Percentiles rank a stretch among this genome's conserved stretches.
These are phyloP conservation scores for Scalopus aquaticus DNA, from an alignment of 2,113 vertebrate genomes.

Conservation along the genomic window DNA sequence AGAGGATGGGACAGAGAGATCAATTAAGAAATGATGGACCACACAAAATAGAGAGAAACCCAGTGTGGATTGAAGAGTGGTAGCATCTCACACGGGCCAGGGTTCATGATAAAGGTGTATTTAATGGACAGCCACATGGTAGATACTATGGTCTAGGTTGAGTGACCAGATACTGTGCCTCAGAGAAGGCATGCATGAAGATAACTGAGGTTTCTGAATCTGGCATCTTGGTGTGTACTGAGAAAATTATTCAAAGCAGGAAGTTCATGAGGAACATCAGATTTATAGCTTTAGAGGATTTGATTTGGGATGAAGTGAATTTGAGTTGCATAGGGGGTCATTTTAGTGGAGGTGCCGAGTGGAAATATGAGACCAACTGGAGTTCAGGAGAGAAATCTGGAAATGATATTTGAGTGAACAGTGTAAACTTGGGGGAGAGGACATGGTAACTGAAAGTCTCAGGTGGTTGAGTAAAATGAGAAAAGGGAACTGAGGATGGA, in stretches of 20 bases:
- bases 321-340: background rate
- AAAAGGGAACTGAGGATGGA: background rate
- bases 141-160: background rate
- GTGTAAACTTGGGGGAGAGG: background rate
- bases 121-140: constrained; percentile 5
- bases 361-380: background rate
- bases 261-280: background rate
- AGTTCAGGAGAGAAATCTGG: background rate
- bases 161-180: background rate
- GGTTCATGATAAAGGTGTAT: background rate
- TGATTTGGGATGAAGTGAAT: background rate
- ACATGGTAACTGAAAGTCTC: background rate
- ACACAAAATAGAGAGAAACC: background rate
- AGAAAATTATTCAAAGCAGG: constrained; percentile 18
- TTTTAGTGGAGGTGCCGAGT: background rate
- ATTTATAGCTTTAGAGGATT: constrained; percentile 3
- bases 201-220: background rate
- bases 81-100: background rate
- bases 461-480: background rate
- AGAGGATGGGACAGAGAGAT: background rate
- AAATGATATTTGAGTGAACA: background rate
- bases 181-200: background rate
- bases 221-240: background rate
- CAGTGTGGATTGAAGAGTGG: background rate
- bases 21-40: background rate